These are phyloP conservation scores for Odocoileus hemionus DNA, from an alignment of 2,113 vertebrate genomes.

Conservation along the genomic window DNA sequence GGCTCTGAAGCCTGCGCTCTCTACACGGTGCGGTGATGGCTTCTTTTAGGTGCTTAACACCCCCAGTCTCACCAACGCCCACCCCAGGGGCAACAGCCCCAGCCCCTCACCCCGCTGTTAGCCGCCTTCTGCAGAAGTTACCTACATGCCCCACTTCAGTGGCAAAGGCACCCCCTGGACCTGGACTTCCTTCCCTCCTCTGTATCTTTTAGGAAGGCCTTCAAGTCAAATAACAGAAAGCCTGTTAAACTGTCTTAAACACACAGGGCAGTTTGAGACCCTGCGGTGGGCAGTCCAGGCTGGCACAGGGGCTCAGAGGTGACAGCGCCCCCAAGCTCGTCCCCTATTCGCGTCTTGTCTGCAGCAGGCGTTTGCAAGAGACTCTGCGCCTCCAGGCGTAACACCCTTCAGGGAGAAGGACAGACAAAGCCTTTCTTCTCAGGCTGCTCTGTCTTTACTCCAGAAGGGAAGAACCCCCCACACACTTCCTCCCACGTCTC, in stretches of 20 bases:
- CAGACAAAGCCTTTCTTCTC: not conserved
- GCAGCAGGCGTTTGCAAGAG: too few species aligned
- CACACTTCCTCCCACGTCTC: accelerated
- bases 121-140: not conserved
- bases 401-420: not conserved
- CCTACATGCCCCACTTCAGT: accelerated
- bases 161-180: accelerated
- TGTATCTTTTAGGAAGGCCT: accelerated
- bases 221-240: too few species aligned
- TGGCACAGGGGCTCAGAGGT: accelerated
- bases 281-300: accelerated
- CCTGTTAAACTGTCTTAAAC: not conserved
- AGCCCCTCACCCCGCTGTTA: accelerated
- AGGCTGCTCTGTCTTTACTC: accelerated
- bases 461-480: not conserved
- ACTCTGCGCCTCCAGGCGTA: accelerated
- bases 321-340: accelerated
- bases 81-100: accelerated
- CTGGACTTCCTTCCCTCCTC: too few species aligned
- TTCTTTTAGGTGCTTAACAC: accelerated
- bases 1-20: too few species aligned
- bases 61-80: accelerated
- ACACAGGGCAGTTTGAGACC: not conserved
- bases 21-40: accelerated
- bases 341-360: accelerated